Percentiles rank a stretch among this genome's conserved stretches.
Evolutionary conservation across 2,113 vertebrate species (phyloP).

Genomic region (Crotalus helleri): DNA sequence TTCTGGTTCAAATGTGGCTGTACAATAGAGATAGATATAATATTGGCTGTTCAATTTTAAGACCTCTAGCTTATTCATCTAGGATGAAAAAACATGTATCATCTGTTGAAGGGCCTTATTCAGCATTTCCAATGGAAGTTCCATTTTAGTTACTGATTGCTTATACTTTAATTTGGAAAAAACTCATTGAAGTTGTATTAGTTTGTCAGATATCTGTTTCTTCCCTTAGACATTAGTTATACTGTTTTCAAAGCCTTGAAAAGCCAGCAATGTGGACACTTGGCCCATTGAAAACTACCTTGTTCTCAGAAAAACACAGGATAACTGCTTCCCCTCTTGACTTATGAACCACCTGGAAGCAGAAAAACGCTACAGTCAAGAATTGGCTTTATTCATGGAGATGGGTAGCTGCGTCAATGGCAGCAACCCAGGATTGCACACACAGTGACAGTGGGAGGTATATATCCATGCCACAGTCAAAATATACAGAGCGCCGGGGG

Average conservation of each 20-base stretch:
- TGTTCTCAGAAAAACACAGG: rapidly evolving
- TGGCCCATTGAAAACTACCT: neutral
- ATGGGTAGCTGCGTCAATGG: constrained; percentile 66
- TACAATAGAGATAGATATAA: neutral
- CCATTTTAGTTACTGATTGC: neutral
- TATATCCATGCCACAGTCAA: constrained; percentile 77
- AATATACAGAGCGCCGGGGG: constrained; percentile 68
- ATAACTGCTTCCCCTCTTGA: neutral
- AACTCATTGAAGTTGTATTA: neutral
- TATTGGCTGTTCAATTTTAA: neutral
- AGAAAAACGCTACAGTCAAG: constrained; percentile 67
- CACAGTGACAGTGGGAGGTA: constrained; percentile 62
- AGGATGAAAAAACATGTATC: neutral
- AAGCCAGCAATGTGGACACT: neutral
- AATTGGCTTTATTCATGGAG: constrained; percentile 78
- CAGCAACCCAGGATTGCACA: constrained; percentile 69
- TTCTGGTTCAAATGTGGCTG: neutral
- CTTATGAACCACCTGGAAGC: constrained; percentile 36
- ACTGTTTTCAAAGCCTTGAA: neutral
- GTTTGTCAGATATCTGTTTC: neutral
- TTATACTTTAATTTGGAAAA: neutral
- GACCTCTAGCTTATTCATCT: neutral
- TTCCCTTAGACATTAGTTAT: neutral
- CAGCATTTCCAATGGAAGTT: neutral
- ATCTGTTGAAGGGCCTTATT: neutral